phyloP scores from a whole-genome alignment of 2,888 invertebrate genomes.

The Cephus spinipes region DNA sequence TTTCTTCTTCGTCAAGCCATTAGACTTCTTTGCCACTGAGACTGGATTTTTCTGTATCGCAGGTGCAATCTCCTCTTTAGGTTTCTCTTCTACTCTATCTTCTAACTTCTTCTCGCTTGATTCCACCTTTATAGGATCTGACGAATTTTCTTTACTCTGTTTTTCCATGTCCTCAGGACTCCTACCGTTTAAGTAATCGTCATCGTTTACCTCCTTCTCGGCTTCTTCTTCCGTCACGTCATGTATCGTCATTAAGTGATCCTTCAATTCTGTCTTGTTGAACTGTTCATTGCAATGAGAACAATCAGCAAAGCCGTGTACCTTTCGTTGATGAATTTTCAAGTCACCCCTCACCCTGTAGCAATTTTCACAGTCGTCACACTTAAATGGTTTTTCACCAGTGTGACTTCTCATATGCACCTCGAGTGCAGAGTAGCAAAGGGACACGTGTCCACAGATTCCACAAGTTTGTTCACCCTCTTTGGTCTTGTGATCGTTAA shows the following conservation, averaged over 20 bases:
- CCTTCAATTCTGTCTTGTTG: constrained; percentile 24
- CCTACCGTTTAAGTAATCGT: background rate
- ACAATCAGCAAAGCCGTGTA: constrained; percentile 37
- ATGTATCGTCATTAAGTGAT: constrained; percentile 42
- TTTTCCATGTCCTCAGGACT: constrained; percentile 15
- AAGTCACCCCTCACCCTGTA: constrained; percentile 31
- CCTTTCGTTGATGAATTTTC: constrained; percentile 35
- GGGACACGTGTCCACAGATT: constrained; percentile 32
- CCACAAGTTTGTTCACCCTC: constrained; percentile 38
- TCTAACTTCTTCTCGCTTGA: constrained; percentile 15
- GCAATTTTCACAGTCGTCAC: constrained; percentile 35
- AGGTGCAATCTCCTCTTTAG: background rate
- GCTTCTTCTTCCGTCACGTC: constrained; percentile 37
- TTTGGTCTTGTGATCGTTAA: constrained; percentile 38
- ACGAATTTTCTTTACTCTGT: constrained; percentile 10
- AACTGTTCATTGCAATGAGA: constrained; percentile 31
- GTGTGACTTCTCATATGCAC: constrained; percentile 35
- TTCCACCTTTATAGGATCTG: background rate
- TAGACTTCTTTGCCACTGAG: background rate
- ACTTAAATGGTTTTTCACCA: constrained; percentile 26
- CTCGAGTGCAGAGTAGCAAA: constrained; percentile 31
- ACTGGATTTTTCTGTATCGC: background rate
- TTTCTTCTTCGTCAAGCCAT: background rate
- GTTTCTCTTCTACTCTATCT: constrained; percentile 1
- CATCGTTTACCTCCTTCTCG: constrained; percentile 23